Percentiles rank a stretch among this genome's conserved stretches.
phyloP scores from a whole-genome alignment of 2,888 invertebrate species.

The Corbicula japonica region DNA sequence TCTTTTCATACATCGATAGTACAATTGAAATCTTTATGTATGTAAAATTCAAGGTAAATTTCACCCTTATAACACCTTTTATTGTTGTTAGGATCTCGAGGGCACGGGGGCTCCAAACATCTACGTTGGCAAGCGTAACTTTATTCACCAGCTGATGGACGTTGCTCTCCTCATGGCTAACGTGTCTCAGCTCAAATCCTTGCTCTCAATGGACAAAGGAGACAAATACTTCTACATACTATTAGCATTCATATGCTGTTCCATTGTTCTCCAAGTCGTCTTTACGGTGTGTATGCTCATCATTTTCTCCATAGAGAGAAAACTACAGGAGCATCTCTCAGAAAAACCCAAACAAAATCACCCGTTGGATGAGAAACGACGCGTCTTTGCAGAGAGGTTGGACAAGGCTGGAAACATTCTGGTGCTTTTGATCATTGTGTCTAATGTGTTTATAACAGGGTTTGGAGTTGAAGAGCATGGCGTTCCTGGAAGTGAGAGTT shows the following conservation, averaged over 20 bases:
- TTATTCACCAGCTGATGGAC: slow-evolving; percentile 69
- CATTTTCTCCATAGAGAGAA: slow-evolving; percentile 61
- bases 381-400: slow-evolving; percentile 48
- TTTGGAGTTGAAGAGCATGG: slow-evolving; percentile 64
- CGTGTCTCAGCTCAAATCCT: slow-evolving; percentile 68
- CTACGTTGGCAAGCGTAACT: slow-evolving; percentile 64
- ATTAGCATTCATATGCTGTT: slow-evolving; percentile 58
- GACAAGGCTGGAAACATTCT: slow-evolving; percentile 63
- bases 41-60: no score
- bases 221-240: slow-evolving; percentile 62
- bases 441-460: slow-evolving; percentile 67
- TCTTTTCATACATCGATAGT: no score
- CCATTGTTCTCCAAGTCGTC: slow-evolving; percentile 64
- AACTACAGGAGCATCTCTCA: slow-evolving; percentile 40
- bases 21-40: no score
- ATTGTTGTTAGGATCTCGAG: slow-evolving; percentile 30
- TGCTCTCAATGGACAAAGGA: slow-evolving; percentile 51
- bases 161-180: slow-evolving; percentile 71
- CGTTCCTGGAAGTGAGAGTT: not conserved
- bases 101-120: slow-evolving; percentile 45
- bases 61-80: no score
- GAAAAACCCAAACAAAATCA: slow-evolving; percentile 16
- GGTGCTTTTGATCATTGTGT: slow-evolving; percentile 65
- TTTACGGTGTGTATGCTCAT: slow-evolving; percentile 65
- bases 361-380: slow-evolving; percentile 31